Conservation (phyloP, 1,140 invertebrate genomes). For the Phymastichus coffea region DNA sequence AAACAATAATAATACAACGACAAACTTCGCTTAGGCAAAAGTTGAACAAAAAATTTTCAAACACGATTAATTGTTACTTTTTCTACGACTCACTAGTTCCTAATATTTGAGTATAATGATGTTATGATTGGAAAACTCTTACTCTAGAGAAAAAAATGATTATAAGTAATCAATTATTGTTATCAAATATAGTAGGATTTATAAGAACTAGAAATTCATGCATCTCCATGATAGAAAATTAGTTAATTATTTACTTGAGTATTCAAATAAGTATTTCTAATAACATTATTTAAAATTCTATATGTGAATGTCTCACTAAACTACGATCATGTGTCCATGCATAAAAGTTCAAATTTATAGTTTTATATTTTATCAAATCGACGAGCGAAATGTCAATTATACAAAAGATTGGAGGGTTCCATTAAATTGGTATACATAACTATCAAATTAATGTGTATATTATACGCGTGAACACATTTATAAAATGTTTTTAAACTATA, state of each 20-base stretch:
- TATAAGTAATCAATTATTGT: slow-evolving; percentile 1
- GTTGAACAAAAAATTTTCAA: slow-evolving; percentile 32
- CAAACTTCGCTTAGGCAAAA: slow-evolving; percentile 26
- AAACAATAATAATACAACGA: slow-evolving; percentile 33
- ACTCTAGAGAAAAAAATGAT: slow-evolving; percentile 1
- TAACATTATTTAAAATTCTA: slow-evolving; percentile 21
- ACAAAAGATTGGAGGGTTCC: no score
- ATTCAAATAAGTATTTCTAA: slow-evolving; percentile 24
- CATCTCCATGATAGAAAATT: slow-evolving; percentile 34
- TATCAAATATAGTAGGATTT: slow-evolving; percentile 2
- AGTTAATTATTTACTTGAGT: slow-evolving; percentile 18
- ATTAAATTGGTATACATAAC: no score
- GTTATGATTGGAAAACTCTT: background rate
- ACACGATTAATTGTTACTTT: slow-evolving; percentile 41
- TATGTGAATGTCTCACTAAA: slow-evolving; percentile 20
- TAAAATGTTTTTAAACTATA: slow-evolving; percentile 10
- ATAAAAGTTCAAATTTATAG: background rate
- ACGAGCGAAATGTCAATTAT: no score
- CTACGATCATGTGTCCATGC: slow-evolving; percentile 22
- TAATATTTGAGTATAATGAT: slow-evolving; percentile 14
- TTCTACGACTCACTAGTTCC: slow-evolving; percentile 34
- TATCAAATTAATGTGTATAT: no score
- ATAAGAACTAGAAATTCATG: slow-evolving; percentile 44
- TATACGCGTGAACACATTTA: background rate
- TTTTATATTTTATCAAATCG: slow-evolving; percentile 9